A percentile compares a stretch with the other conserved stretches of the same genome.
phyloP scores from a whole-genome alignment of 1,140 invertebrate genomes.

The Hydropsyche tenuis region DNA sequence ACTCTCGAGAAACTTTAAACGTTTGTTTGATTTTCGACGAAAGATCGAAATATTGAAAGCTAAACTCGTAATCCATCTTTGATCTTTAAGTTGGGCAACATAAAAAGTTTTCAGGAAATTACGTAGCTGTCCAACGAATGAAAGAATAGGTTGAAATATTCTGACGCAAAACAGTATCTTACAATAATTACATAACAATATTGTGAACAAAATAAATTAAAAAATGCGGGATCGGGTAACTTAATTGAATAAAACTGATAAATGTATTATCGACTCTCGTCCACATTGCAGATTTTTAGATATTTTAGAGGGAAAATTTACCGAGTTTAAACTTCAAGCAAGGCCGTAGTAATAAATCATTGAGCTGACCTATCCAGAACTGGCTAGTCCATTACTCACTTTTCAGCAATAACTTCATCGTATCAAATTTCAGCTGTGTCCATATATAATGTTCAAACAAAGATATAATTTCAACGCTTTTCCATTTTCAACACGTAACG shows the following conservation, averaged over 20 bases:
- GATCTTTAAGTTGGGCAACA: no score
- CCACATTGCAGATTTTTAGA: no score
- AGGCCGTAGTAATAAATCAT: neutral
- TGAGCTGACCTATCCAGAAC: neutral
- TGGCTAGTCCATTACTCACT: conserved; percentile 10
- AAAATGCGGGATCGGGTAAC: no score
- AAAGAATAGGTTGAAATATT: no score
- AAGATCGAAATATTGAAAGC: neutral
- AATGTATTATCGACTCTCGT: no score
- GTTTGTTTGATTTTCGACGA: neutral
- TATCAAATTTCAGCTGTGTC: neutral
- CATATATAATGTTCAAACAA: neutral
- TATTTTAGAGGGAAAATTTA: neutral
- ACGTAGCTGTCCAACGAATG: no score
- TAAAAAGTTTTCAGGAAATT: no score
- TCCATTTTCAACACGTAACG: no score
- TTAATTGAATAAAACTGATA: no score
- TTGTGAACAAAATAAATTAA: no score
- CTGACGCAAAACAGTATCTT: no score
- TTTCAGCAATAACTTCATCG: neutral
- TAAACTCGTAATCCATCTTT: neutral
- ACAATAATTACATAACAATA: no score
- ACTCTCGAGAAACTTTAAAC: neutral
- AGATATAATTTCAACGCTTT: neutral
- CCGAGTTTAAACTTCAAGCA: neutral